A percentile compares a stretch with the other conserved stretches of the same genome.
Conservation (phyloP, 2,888 invertebrate species). For the Drosophila putrida region DNA sequence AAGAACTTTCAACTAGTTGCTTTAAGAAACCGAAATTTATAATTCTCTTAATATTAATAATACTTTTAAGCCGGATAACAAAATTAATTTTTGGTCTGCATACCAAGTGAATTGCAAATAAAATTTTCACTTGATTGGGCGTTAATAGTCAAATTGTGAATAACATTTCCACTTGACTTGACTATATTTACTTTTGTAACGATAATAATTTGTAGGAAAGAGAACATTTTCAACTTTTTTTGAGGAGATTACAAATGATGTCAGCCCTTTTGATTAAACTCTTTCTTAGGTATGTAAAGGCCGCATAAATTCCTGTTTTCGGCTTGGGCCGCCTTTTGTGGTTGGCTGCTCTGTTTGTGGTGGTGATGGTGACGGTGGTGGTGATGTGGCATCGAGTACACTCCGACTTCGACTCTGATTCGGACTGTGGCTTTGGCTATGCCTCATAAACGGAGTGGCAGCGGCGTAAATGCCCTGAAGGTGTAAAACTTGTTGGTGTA, state of each 20-base stretch:
- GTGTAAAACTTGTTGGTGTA: conserved; percentile 70
- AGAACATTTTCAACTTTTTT: background rate
- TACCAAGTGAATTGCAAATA: too few relatives aligned
- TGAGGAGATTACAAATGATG: background rate
- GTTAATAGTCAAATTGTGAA: background rate
- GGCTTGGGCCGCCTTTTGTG: conserved; percentile 53
- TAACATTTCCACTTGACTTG: conserved; percentile 1
- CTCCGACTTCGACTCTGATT: conserved; percentile 40
- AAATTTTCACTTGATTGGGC: too few relatives aligned
- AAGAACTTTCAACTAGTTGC: background rate
- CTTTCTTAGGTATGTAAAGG: conserved; percentile 32
- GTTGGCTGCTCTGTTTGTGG: conserved; percentile 32
- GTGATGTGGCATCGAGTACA: conserved; percentile 33
- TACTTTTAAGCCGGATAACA: too few relatives aligned
- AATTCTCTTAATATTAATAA: background rate
- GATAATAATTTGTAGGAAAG: background rate
- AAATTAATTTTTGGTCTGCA: background rate
- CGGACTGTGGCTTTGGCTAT: conserved; percentile 42
- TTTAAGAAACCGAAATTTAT: background rate
- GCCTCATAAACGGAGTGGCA: conserved; percentile 73
- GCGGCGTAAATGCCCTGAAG: conserved; percentile 63
- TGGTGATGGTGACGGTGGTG: conserved; percentile 37
- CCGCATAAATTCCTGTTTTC: conserved; percentile 64
- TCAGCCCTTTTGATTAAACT: background rate
- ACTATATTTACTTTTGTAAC: background rate